Evolutionary conservation across 2,113 vertebrate genomes (phyloP).

Genomic region (Beaufortia kweichowensis): DNA sequence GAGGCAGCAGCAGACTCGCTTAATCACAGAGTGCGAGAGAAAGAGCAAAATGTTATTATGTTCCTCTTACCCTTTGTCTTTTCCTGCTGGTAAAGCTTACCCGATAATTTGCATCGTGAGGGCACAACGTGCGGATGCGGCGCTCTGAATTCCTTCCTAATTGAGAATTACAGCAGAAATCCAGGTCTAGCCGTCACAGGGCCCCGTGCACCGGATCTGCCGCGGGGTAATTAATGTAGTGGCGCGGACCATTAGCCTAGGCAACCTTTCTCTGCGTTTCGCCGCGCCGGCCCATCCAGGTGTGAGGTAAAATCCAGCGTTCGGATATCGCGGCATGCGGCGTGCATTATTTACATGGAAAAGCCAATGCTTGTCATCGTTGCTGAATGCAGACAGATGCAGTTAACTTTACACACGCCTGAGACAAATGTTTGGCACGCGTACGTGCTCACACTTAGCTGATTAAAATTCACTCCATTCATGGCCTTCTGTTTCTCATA

Average conservation of each 20-base stretch:
- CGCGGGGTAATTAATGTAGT: constrained; percentile 42
- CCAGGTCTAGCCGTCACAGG: constrained; percentile 21
- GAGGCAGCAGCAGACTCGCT: background rate
- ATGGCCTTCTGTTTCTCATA: constrained; percentile 27
- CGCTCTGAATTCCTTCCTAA: constrained; percentile 31
- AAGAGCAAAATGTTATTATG: constrained; percentile 39
- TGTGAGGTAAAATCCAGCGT: constrained; percentile 15
- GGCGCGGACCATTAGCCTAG: constrained; percentile 34
- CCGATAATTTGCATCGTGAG: constrained; percentile 26
- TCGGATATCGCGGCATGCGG: constrained; percentile 21
- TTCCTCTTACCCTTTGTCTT: constrained; percentile 41
- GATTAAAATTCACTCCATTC: constrained; percentile 39
- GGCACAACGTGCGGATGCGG: constrained; percentile 9
- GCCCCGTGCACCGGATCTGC: background rate
- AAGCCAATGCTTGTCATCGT: constrained; percentile 16
- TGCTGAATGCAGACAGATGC: constrained; percentile 7
- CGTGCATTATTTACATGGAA: constrained; percentile 33
- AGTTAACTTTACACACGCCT: constrained; percentile 25
- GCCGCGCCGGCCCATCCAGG: constrained; percentile 19
- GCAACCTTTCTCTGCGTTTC: constrained; percentile 10
- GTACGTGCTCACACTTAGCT: background rate
- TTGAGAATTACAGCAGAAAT: constrained; percentile 41
- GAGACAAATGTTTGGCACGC: constrained; percentile 13
- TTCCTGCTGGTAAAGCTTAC: constrained; percentile 19
- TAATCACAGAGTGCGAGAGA: constrained; percentile 10